Evolutionary conservation across 2,888 invertebrate species (phyloP), one percentile per base, ranked within the genome.

Genomic region (Cantharis nigra): DNA sequence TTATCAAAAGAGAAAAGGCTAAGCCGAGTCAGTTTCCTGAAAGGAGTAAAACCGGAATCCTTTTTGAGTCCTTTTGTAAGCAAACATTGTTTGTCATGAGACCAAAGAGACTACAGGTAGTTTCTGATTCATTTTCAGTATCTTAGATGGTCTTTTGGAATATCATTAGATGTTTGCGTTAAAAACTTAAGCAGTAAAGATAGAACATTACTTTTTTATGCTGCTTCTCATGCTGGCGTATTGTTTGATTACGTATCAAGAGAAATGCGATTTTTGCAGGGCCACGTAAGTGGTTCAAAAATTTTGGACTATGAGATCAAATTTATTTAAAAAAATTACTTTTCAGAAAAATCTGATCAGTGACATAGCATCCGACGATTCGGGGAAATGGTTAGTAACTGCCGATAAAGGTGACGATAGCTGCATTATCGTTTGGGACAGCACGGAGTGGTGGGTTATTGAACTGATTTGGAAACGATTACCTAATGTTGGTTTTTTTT

Each of bases 121-220:
- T 16, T 16, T 16, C 16, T 16, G 7, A 62, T 62, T 70, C 9
- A 70, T 28, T 84, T 83, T 18, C 83, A 92, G 93, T 90, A 90
- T 81, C 85, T 92, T 10, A 87, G 90, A 33, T 93, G 93, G 93
- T 90, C 92, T 63, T 91, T 92, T 85, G 94, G 94, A 0, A 90
- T 92, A 83, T 93, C 92, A 83, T 84, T 90, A 0, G 89, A 89
- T 78, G 90, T 91, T 1, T 91, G 91, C 1, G 89, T 93, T 5
- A 87, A 92, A 73, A 94, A 93, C 85, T 84, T 94, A 79, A 92
- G 91, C 71, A 87, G 87, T 5, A 84, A 87, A 4, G 89, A 89
- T 49, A 89, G 90, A 77, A 90, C 90, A 10, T 84, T 89, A 1
- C 88, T 92, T 13, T 92, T 93, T 85, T 94, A 93, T 83, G 90